These are phyloP conservation scores for Gavialis gangeticus DNA, from an alignment of 2,113 vertebrate species.

Conservation along the genomic window DNA sequence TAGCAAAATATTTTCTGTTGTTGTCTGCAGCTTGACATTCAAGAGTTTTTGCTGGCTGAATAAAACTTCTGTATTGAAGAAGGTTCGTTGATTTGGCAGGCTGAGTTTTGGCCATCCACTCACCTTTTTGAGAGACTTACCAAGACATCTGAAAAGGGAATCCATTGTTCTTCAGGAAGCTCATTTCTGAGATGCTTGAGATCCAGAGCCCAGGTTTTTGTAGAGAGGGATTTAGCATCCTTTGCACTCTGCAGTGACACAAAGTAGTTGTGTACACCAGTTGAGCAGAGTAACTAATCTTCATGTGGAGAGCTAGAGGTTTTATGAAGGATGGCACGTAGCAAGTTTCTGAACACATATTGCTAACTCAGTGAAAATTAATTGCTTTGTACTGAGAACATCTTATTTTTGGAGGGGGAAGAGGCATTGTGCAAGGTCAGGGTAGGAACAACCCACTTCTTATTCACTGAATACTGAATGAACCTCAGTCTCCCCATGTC, in stretches of 20 bases:
- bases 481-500: background rate
- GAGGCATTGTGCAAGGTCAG: background rate
- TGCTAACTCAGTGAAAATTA: background rate
- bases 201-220: background rate
- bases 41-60: background rate
- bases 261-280: background rate
- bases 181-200: background rate
- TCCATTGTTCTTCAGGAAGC: background rate
- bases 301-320: background rate
- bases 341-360: background rate
- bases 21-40: background rate
- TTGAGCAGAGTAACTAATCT: background rate
- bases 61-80: background rate
- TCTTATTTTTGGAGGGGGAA: background rate
- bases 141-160: background rate
- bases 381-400: background rate
- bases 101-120: background rate
- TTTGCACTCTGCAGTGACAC: background rate
- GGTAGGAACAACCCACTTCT: background rate
- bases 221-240: background rate
- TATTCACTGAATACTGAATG: background rate
- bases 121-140: background rate
- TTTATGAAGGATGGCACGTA: accelerated
- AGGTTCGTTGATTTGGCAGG: background rate
- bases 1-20: background rate